Evolutionary conservation across 1,140 invertebrate genomes (phyloP), one percentile per base, ranked within the genome.

Genomic region (Orchestia grillus): DNA sequence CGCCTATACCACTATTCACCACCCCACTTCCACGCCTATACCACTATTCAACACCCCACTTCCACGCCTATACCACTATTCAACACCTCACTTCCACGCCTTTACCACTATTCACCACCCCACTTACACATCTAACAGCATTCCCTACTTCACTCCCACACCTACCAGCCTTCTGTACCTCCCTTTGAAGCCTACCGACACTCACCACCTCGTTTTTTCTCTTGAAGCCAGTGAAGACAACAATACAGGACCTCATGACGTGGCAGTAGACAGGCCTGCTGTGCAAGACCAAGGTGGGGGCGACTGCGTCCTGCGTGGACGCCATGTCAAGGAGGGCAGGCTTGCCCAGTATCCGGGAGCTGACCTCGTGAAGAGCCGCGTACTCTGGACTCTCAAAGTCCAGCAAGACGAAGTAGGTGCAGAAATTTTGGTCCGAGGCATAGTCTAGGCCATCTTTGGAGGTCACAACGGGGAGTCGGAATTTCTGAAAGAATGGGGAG

Each of bases 161-260:
- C 11, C 3, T 36, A 77, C 62, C 28, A 15, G 36, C 62, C 62
- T n/a, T n/a, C n/a, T n/a, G n/a, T n/a, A 77, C 62, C 62, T 77
- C 28, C 11, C 28, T 23, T 53, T 53, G 6, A 53, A 6, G 19
- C 47, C 11, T 1, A 95, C n/a, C 28, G 28, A 95, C 77, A 96
- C 95, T 97, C 97, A 98, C 98, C 98, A 99, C 97, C 98, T 99
- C 98, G 97, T 98, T 98, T 97, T 98, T 98, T 97, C 98, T 98
- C 96, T 98, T 98, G 97, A 99, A 99, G 95, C 99, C 99, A 90
- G 98, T 99, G 97, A 99, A 99, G 97, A 98, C 99, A 96, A 99
- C 98, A 97, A 99, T 98, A 43, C 98, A 98, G 95, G 98, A 98
- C 97, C 98, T 98, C 99, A 99, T 99, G 53, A 98, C 98, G 97